These are phyloP conservation scores for Ammospiza caudacuta DNA, from an alignment of 2,113 vertebrate genomes.

Conservation along the genomic window DNA sequence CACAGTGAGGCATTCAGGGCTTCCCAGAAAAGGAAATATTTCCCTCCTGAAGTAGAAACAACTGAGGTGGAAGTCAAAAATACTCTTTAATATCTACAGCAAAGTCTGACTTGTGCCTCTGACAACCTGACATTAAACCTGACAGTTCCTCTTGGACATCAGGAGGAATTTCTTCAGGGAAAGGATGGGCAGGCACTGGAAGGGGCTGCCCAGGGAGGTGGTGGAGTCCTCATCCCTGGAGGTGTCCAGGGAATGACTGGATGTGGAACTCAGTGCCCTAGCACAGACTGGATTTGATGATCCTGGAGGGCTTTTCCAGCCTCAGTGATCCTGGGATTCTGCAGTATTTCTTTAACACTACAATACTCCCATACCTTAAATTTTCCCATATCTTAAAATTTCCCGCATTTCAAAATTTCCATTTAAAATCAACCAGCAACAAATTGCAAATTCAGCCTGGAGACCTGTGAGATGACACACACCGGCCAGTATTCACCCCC, in stretches of 20 bases:
- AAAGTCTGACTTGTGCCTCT: background rate
- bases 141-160: background rate
- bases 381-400: background rate
- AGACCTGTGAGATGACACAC: fast-evolving
- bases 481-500: fast-evolving
- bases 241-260: background rate
- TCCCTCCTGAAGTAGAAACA: background rate
- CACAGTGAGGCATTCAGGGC: fast-evolving
- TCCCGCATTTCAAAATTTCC: background rate
- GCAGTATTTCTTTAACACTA: background rate
- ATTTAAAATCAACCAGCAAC: fast-evolving
- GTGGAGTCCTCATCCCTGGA: background rate
- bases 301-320: background rate
- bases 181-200: background rate
- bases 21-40: background rate
- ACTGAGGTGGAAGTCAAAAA: background rate
- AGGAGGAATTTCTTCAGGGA: background rate
- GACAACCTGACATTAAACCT: no score
- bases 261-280: background rate
- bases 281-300: background rate
- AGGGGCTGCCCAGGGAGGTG: background rate
- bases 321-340: background rate
- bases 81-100: fast-evolving
- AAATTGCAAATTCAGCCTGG: fast-evolving
- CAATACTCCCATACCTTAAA: background rate